phyloP scores from a whole-genome alignment of 1,140 invertebrate species.

The Artemia franciscana region DNA sequence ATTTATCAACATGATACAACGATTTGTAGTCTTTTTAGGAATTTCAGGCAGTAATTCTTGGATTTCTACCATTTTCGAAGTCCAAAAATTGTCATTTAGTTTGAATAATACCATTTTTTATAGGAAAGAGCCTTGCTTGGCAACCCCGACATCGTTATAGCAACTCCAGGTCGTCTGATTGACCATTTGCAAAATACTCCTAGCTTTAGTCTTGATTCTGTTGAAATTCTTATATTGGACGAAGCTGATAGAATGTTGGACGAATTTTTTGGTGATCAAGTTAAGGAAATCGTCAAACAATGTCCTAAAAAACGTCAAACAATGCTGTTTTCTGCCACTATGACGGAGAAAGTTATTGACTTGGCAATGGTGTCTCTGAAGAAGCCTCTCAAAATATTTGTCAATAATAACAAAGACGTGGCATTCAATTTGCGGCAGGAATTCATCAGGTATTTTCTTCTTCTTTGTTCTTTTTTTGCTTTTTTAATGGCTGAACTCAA shows the following conservation, averaged over 20 bases:
- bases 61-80: slow-evolving; percentile 10
- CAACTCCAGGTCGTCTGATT: slow-evolving; percentile 87
- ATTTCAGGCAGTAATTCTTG: slow-evolving; percentile 2
- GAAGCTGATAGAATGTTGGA: slow-evolving; percentile 95
- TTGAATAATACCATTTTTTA: slow-evolving; percentile 4
- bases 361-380: slow-evolving; percentile 70
- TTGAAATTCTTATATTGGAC: slow-evolving; percentile 85
- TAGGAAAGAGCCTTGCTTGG: slow-evolving; percentile 61
- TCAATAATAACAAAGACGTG: slow-evolving; percentile 86
- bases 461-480: no score
- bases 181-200: slow-evolving; percentile 92
- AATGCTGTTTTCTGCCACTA: slow-evolving; percentile 92
- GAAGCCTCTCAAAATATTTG: slow-evolving; percentile 76
- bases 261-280: slow-evolving; percentile 92
- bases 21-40: slow-evolving; percentile 6
- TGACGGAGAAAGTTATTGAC: slow-evolving; percentile 90
- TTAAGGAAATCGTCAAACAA: slow-evolving; percentile 83
- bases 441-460: slow-evolving; percentile 80
- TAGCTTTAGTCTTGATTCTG: slow-evolving; percentile 61
- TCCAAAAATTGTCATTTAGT: no score
- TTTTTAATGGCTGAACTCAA: no score
- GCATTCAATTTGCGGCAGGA: slow-evolving; percentile 87
- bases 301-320: slow-evolving; percentile 84
- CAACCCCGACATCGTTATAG: slow-evolving; percentile 90
- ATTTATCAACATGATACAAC: no score